A percentile compares a stretch with the other conserved stretches of the same genome.
Evolutionary conservation across 2,113 vertebrate species (phyloP).

Genomic region (Neomonachus schauinslandi): DNA sequence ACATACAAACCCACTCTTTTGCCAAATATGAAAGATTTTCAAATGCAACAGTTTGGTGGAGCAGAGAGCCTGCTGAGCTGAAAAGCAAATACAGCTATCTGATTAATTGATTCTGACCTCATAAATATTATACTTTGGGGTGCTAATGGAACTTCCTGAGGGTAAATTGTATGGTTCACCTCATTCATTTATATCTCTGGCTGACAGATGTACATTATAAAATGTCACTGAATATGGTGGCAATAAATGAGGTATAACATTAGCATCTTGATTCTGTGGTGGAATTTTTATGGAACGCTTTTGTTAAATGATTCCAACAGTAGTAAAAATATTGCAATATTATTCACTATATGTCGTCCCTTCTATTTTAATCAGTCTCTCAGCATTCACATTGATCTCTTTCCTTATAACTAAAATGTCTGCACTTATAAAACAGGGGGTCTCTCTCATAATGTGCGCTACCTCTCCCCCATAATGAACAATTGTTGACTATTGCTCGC

Average conservation of each 20-base stretch:
- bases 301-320: constrained; percentile 89
- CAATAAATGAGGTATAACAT: constrained; percentile 91
- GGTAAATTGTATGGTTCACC: constrained; percentile 92
- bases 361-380: constrained; percentile 78
- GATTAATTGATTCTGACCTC: constrained; percentile 95
- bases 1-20: constrained; percentile 77
- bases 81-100: constrained; percentile 89
- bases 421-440: constrained; percentile 77
- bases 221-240: constrained; percentile 92
- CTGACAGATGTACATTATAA: constrained; percentile 94
- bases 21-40: constrained; percentile 77
- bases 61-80: constrained; percentile 82
- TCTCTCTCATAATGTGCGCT: constrained; percentile 68
- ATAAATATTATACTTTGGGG: constrained; percentile 93
- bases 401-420: constrained; percentile 55
- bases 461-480: constrained; percentile 38
- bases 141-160: constrained; percentile 91
- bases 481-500: constrained; percentile 66
- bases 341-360: constrained; percentile 69
- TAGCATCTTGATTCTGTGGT: constrained; percentile 89
- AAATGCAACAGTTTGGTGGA: constrained; percentile 85
- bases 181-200: constrained; percentile 90
- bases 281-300: constrained; percentile 86
- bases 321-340: constrained; percentile 84
- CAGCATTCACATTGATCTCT: constrained; percentile 64